Base-by-base conservation (phyloP, 2,113 vertebrate genomes). In the Hydrolagus affinis region DNA sequence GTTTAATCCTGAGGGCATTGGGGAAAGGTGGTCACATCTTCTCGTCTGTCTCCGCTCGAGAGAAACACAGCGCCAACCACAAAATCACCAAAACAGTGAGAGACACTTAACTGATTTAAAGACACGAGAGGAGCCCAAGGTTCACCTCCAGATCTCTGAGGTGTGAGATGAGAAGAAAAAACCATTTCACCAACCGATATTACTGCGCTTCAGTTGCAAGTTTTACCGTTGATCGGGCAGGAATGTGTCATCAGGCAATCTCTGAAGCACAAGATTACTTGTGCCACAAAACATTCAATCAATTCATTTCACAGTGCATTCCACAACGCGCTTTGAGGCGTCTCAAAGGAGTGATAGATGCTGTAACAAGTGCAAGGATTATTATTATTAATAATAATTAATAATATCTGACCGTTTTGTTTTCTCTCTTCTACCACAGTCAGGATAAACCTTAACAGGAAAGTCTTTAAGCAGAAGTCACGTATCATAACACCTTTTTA, bases 91-190 rank as follows among this genome's bases (percentile, higher is more conserved):
- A 92, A n/a, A 90, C 94, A 90, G 91, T 94, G 92, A 94, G 94
- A 96, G 95, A 95, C 87, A 92, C 95, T 96, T 95, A 98, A 96
- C 96, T 97, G 97, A 97, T 98, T 98, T 96, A 96, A 97, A 96
- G 95, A 94, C 94, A 95, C 93, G 91, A 94, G 93, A 94, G 95
- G 95, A 90, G 93, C 95, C 93, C 94, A 93, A 93, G 94, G 95
- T 95, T 95, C 93, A 94, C 91, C 93, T 90, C 90, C 90, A 89
- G 93, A 94, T 94, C 94, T 95, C 95, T 92, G 93, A 93, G 95
- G 92, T 94, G 91, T 92, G 91, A 93, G 93, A 92, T 91, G 92
- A 93, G 93, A 95, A 94, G 92, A 92, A 44, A n/a, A 95, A 95
- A 92, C 95, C 92, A 93, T 94, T 92, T 93, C 94, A 91, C 93